These are phyloP conservation scores for Amblyteles armatorius DNA, from an alignment of 2,888 invertebrate species.

Conservation along the genomic window DNA sequence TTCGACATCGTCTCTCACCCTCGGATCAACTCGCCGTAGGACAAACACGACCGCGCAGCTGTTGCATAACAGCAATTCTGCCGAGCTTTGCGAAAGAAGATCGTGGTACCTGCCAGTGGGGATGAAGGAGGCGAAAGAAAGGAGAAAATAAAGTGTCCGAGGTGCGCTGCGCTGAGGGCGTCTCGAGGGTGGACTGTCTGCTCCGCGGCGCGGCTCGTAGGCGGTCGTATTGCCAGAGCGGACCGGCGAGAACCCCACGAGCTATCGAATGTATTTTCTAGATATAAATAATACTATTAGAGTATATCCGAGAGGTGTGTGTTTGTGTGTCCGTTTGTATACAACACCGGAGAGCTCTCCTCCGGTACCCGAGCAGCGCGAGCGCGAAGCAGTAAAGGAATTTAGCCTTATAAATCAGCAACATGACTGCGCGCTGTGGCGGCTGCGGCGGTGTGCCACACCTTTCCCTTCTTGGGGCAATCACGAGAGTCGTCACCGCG, in stretches of 20 bases:
- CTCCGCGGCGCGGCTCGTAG: slow-evolving; percentile 32
- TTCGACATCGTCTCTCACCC: slow-evolving; percentile 54
- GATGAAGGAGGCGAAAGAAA: slow-evolving; percentile 24
- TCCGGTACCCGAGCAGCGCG: slow-evolving; percentile 43
- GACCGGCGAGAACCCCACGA: slow-evolving; percentile 45
- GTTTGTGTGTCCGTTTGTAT: slow-evolving; percentile 16
- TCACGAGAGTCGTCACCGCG: slow-evolving; percentile 84
- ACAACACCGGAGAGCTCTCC: slow-evolving; percentile 39
- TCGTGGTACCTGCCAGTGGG: slow-evolving; percentile 33
- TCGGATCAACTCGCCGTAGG: slow-evolving; percentile 58
- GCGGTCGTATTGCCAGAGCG: slow-evolving; percentile 56
- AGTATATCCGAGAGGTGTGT: slow-evolving; percentile 29
- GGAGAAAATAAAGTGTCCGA: slow-evolving; percentile 38
- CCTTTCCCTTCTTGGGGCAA: slow-evolving; percentile 85
- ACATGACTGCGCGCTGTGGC: slow-evolving; percentile 80
- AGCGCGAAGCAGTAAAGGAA: slow-evolving; percentile 79
- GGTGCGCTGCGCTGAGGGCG: slow-evolving; percentile 53
- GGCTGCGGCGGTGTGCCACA: slow-evolving; percentile 79
- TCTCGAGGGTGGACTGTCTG: slow-evolving; percentile 40
- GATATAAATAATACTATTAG: slow-evolving; percentile 23
- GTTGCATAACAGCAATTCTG: slow-evolving; percentile 60
- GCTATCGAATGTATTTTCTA: slow-evolving; percentile 36
- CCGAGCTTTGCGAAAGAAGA: slow-evolving; percentile 47
- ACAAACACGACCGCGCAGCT: slow-evolving; percentile 54
- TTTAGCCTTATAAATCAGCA: slow-evolving; percentile 85